Evolutionary conservation across 2,888 invertebrate genomes (phyloP), one percentile per base, ranked within the genome.

Genomic region (Eupithecia tripunctaria): DNA sequence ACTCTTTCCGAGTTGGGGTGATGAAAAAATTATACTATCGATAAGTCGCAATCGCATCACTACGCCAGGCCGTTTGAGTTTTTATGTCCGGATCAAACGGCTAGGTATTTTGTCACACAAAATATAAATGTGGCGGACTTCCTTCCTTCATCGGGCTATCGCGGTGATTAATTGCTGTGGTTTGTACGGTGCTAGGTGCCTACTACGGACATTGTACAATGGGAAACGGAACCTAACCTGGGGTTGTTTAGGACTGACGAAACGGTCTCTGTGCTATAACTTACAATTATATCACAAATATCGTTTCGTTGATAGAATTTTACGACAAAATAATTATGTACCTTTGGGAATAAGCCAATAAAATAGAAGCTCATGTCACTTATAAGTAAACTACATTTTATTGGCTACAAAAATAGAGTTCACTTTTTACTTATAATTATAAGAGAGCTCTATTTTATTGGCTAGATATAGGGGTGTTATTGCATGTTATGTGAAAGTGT

Each of bases 81-180:
- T 94, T 94, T 94, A 91, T 89, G 91, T 91, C 90, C 91, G 92
- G 92, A 93, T 94, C 93, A 94, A 94, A 93, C 92, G 87, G 91
- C 89, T 88, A 90, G 91, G 92, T 91, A 93, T 94, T 94, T 94
- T 94, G 94, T 94, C 94, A 93, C 91, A 94, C 93, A 93, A 93
- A 93, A 94, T 93, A 94, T 94, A 94, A 94, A 94, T 89, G 92
- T 92, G 86, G 91, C 91, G 84, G 82, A 91, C 91, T 94, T 94
- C 93, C 93, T 93, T 94, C 93, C 93, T 90, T 91, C 93, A 93
- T 94, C 91, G 93, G 90, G 89, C 91, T 94, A 94, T 94, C 93
- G 89, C 84, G 88, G 85, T 94, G 94, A 94, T 93, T 94, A 91
- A 94, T 94, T 90, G 90, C 88, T 79, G 86, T 85, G 86, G 86